Conservation (phyloP, 2,113 vertebrate species). For the Thalassarche chlororhynchos region DNA sequence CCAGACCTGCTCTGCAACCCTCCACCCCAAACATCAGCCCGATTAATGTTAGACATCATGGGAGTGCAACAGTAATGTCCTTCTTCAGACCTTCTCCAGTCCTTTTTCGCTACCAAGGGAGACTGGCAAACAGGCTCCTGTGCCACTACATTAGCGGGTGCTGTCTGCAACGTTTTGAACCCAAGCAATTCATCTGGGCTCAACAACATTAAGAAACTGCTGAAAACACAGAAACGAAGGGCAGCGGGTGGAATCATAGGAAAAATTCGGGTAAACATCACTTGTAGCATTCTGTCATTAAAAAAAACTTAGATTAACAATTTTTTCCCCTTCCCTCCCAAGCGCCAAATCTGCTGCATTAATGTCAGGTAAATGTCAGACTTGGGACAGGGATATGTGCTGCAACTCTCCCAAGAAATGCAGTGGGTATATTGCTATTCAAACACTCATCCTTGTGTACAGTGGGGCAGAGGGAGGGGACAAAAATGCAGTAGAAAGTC, state of each 20-base stretch:
- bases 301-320: not conserved
- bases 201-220: not conserved
- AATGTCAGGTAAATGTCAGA: not conserved
- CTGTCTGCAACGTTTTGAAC: not conserved
- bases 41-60: fast-evolving
- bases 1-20: not conserved
- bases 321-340: not conserved
- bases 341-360: not conserved
- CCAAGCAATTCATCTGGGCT: not conserved
- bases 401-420: not conserved
- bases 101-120: not conserved
- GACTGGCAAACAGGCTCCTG: not conserved
- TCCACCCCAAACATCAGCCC: not conserved
- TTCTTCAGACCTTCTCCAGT: not conserved
- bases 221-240: not conserved
- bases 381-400: not conserved
- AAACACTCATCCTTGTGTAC: not conserved
- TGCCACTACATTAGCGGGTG: not conserved
- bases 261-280: not conserved
- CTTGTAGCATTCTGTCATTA: not conserved
- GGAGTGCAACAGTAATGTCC: not conserved
- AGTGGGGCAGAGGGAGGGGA: not conserved
- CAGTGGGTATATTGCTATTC: not conserved
- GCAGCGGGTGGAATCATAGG: not conserved
- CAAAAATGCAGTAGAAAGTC: not conserved